Percentiles rank a stretch among this genome's conserved stretches.
phyloP scores from a whole-genome alignment of 2,113 vertebrate genomes.

The Apodemus sylvaticus region DNA sequence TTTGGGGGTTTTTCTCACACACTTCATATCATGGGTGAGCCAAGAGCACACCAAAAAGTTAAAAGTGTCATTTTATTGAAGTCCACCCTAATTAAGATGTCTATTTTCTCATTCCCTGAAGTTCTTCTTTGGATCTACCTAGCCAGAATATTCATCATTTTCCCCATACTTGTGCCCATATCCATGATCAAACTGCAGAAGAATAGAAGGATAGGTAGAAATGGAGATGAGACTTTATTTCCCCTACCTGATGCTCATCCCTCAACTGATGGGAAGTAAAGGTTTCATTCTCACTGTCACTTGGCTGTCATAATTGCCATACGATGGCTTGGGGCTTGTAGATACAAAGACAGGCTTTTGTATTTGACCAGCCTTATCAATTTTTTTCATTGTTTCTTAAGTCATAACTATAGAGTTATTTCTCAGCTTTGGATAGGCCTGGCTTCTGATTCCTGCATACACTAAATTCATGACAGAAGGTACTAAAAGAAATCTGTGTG shows the following conservation, averaged over 20 bases:
- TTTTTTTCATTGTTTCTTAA: background rate
- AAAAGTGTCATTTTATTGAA: background rate
- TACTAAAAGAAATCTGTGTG: background rate
- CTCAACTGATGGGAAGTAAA: background rate
- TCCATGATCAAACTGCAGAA: background rate
- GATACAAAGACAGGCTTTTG: background rate
- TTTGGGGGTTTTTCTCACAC: background rate
- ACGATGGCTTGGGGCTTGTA: background rate
- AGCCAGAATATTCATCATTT: background rate
- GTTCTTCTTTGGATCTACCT: background rate
- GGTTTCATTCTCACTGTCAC: background rate
- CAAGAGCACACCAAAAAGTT: background rate
- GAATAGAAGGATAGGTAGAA: background rate
- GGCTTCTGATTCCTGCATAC: background rate
- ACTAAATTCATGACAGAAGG: background rate
- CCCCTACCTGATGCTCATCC: background rate
- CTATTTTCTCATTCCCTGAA: background rate
- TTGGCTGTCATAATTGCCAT: background rate
- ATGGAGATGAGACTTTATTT: background rate
- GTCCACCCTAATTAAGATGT: background rate
- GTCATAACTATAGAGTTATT: background rate
- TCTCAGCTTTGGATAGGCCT: background rate
- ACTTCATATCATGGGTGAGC: background rate
- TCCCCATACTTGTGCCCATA: background rate
- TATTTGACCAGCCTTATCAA: background rate